A percentile compares a stretch with the other conserved stretches of the same genome.
Conservation (phyloP, 1,140 invertebrate species). For the Helicorthomorpha holstii region DNA sequence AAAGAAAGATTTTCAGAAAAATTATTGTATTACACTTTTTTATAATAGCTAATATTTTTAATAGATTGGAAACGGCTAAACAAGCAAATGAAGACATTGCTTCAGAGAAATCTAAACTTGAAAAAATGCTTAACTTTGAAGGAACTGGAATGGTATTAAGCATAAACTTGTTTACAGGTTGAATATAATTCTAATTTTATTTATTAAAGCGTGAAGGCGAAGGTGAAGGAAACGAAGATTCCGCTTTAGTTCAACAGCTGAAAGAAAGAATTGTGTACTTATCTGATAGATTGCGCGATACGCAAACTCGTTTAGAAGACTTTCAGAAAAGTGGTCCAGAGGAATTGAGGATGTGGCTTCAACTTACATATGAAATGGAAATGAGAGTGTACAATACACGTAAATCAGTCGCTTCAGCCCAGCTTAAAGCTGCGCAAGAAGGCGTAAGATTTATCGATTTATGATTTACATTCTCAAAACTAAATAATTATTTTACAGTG, state of each 20-base stretch:
- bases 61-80: not conserved
- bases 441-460: conserved; percentile 34
- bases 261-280: conserved; percentile 38
- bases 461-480: not conserved
- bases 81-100: conserved; percentile 30
- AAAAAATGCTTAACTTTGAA: too few relatives aligned
- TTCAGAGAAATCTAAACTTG: too few relatives aligned
- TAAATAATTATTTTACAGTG: conserved; percentile 38
- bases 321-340: conserved; percentile 67
- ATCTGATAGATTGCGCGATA: conserved; percentile 57
- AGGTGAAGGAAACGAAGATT: not conserved
- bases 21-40: not conserved
- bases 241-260: conserved; percentile 1
- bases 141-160: not conserved
- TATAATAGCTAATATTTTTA: not conserved
- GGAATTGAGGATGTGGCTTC: conserved; percentile 81
- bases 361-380: conserved; percentile 86
- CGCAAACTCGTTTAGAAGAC: conserved; percentile 74
- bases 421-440: conserved; percentile 70
- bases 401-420: conserved; percentile 62
- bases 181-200: not conserved
- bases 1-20: not conserved
- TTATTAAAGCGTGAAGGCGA: not conserved
- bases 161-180: not conserved
- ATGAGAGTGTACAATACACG: conserved; percentile 72